Conservation (phyloP, 2,888 invertebrate genomes). For the Platycheirus rosarum region DNA sequence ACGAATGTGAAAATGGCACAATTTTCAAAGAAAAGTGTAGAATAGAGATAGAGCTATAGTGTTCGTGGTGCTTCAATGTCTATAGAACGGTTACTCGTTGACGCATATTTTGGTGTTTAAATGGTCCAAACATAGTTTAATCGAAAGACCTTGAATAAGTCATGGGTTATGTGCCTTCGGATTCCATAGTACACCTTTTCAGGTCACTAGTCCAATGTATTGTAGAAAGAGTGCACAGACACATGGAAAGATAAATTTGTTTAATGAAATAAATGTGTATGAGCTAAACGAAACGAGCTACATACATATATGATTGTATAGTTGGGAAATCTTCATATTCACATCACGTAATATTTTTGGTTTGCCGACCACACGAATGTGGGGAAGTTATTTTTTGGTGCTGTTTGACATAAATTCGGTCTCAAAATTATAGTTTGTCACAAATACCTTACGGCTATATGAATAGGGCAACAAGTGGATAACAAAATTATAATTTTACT, state of each 20-base stretch:
- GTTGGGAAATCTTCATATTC: conserved; percentile 39
- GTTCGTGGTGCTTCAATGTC: too few relatives aligned
- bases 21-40: conserved; percentile 9
- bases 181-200: conserved; percentile 16
- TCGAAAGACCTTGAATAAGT: conserved; percentile 39
- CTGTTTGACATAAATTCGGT: conserved; percentile 38
- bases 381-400: conserved; percentile 6
- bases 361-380: not conserved
- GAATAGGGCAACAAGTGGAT: too few relatives aligned
- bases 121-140: conserved; percentile 1
- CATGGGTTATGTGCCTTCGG: not conserved
- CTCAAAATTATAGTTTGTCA: conserved; percentile 1
- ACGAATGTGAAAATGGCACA: conserved; percentile 69
- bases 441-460: not conserved
- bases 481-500: too few relatives aligned
- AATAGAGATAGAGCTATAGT: not conserved
- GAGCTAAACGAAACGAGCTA: conserved; percentile 16
- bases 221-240: conserved; percentile 17
- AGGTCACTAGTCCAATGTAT: conserved; percentile 10
- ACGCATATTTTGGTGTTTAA: too few relatives aligned
- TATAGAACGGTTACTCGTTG: too few relatives aligned
- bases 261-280: conserved; percentile 30
- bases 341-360: conserved; percentile 53
- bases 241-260: conserved; percentile 21
- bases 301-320: not conserved